Conservation (phyloP, 2,797 vertebrate species). For the Perodicticus potto region DNA sequence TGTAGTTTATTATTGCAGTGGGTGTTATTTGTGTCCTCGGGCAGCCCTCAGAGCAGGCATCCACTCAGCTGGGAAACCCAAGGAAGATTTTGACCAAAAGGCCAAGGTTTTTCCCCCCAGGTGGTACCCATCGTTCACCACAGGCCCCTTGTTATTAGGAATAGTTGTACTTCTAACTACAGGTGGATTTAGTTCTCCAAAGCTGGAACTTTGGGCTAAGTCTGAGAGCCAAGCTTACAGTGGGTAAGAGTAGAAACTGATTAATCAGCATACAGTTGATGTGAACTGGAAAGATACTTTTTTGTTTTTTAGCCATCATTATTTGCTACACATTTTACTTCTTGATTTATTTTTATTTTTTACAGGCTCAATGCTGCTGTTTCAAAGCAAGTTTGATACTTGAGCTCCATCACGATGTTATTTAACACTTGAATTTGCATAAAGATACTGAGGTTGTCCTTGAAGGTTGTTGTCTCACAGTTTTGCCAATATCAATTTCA, state of each 20-base stretch:
- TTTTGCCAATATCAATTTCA: slow-evolving; percentile 14
- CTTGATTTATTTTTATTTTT: background rate
- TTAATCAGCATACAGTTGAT: background rate
- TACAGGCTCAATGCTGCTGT: background rate
- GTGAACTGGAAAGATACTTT: rapidly evolving
- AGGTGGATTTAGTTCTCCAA: slow-evolving; percentile 31
- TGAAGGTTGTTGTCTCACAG: background rate
- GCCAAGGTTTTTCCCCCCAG: slow-evolving; percentile 9
- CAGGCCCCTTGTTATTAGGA: background rate
- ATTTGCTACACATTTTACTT: background rate
- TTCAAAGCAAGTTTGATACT: slow-evolving; percentile 53
- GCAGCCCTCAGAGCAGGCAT: background rate
- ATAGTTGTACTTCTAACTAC: background rate
- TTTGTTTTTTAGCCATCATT: background rate
- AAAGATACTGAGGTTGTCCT: background rate
- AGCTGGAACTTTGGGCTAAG: slow-evolving; percentile 26
- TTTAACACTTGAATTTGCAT: slow-evolving; percentile 41
- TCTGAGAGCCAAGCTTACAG: background rate
- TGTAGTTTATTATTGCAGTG: background rate
- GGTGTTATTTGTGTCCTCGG: background rate
- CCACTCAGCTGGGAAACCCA: background rate
- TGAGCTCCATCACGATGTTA: background rate
- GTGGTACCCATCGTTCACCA: background rate
- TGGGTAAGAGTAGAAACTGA: background rate
- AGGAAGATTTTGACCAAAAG: background rate